Evolutionary conservation across 2,797 vertebrate species (phyloP), one percentile per base, ranked within the genome.

Genomic region (Chanos chanos): DNA sequence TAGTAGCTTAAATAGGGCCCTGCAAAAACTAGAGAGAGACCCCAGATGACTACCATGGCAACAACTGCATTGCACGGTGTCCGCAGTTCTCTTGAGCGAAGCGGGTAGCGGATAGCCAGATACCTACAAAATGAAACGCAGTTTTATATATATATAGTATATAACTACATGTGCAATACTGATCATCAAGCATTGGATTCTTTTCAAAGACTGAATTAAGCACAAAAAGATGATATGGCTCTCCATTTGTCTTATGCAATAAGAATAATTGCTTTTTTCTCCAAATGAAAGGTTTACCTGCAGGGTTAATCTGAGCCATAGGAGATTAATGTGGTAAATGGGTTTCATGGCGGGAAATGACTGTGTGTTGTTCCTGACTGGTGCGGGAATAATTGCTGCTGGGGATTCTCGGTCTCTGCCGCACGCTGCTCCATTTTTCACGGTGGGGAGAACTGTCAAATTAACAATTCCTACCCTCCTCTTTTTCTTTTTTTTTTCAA

Each of bases 1-100:
- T 93, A 94, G 78, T 94, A 94, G 81, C 91, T 94, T 64, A 94
- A 80, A 53, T 94, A 95, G 0, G 93, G 92, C 12, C 91, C 92
- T 0, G 92, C 90, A 2, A 93, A 95, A 30, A 94, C 70, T 43
- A 92, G 73, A 0, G 92, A 93, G 5, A 94, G 89, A 7, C 90
- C 90, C 93, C 93, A 94, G 76, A 95, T 94, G 58, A 92, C 82
- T 56, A 88, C 90, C 87, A 92, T 92, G 59, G 92, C 87, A 0
- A 89, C 87, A 7, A 91, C 83, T 0, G 92, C 88, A 0, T 93
- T 92, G 64, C 85, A 91, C 0, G 91, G 91, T 0, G 92, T 94
- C 5, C 91, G 77, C 6, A 94, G 76, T 74, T 94, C 92, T 60
- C 91, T 81, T 59, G 92, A 94, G 31, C 89, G 88, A 49, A 94